These are phyloP conservation scores for Acrobasis consociella DNA, from an alignment of 2,888 invertebrate species.

Conservation along the genomic window DNA sequence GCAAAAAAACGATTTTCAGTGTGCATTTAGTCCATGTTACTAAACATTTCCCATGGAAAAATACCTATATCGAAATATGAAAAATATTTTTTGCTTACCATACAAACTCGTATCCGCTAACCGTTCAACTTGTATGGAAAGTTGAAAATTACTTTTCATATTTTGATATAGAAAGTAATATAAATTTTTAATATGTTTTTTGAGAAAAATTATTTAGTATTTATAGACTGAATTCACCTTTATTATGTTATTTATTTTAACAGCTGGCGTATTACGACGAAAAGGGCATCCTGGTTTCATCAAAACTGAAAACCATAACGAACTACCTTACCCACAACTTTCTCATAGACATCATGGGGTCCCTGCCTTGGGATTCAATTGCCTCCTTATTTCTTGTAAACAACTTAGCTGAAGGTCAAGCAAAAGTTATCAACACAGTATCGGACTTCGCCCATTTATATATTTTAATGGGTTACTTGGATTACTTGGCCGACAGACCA, in stretches of 20 bases:
- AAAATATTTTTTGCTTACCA: too few species aligned
- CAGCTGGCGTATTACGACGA: background rate
- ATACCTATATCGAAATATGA: too few species aligned
- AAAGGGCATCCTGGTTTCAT: background rate
- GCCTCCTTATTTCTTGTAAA: background rate
- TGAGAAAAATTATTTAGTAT: too few species aligned
- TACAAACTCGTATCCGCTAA: too few species aligned
- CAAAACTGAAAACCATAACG: background rate
- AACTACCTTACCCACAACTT: background rate
- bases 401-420: background rate
- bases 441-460: slow-evolving; percentile 1
- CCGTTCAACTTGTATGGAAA: too few species aligned
- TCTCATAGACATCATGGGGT: background rate
- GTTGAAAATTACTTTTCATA: too few species aligned
- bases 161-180: too few species aligned
- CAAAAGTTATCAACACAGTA: background rate
- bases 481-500: slow-evolving; percentile 2
- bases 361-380: background rate
- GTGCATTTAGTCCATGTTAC: too few species aligned
- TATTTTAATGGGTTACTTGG: slow-evolving; percentile 1
- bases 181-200: too few species aligned
- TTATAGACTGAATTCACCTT: too few species aligned
- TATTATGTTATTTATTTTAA: background rate
- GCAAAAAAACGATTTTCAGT: too few species aligned
- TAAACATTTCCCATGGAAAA: too few species aligned